These are phyloP conservation scores for Tychaedon coryphoeus DNA, from an alignment of 2,113 vertebrate genomes.

Conservation along the genomic window DNA sequence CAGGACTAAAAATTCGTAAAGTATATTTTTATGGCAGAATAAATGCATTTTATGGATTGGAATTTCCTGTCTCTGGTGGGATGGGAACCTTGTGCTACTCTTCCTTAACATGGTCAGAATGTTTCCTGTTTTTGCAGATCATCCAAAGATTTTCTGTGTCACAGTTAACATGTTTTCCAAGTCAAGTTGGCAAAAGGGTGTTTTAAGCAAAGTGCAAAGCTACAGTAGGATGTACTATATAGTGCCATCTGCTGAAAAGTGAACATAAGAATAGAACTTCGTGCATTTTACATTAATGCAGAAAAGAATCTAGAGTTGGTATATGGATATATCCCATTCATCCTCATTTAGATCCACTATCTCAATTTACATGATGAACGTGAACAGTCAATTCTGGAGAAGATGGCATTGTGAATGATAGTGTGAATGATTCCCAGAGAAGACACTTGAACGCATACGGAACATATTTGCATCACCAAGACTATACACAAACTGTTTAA, in stretches of 20 bases:
- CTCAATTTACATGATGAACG: not conserved
- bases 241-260: slow-evolving; percentile 65
- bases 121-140: slow-evolving; percentile 52
- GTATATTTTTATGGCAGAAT: not conserved
- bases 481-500: not conserved
- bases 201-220: slow-evolving; percentile 63
- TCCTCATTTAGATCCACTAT: slow-evolving; percentile 29
- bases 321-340: not conserved
- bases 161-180: slow-evolving; percentile 57
- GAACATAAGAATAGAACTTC: slow-evolving; percentile 46
- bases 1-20: not conserved
- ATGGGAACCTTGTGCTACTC: not conserved
- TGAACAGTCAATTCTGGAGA: not conserved
- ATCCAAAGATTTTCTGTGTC: slow-evolving; percentile 55
- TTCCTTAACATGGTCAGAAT: slow-evolving; percentile 24
- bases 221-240: slow-evolving; percentile 53
- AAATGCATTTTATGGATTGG: not conserved
- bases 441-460: not conserved
- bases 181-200: slow-evolving; percentile 54
- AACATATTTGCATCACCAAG: not conserved
- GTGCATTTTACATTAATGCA: slow-evolving; percentile 38
- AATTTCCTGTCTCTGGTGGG: slow-evolving; percentile 13
- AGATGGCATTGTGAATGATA: not conserved
- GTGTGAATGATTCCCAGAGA: slow-evolving; percentile 28
- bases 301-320: not conserved